These are phyloP conservation scores for Eristalis pertinax DNA, from an alignment of 2,888 invertebrate genomes.

Conservation along the genomic window DNA sequence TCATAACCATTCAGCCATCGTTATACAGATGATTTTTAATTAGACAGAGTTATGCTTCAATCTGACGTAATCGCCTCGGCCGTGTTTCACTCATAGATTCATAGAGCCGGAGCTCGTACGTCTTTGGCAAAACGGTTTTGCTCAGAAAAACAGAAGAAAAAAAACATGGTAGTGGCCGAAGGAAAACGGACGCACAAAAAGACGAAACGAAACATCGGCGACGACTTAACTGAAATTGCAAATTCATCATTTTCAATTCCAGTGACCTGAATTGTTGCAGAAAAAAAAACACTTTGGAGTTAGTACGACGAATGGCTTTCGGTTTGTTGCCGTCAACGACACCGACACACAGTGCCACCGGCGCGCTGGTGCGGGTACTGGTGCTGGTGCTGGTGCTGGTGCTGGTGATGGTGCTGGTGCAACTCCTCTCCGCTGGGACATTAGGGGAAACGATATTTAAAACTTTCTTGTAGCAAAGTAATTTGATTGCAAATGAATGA, in stretches of 20 bases:
- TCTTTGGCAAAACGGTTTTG: not conserved
- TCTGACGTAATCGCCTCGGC: slow-evolving; percentile 39
- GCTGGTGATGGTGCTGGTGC: not conserved
- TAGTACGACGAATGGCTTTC: not conserved
- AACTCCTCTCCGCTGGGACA: not conserved
- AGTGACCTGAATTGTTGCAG: slow-evolving; percentile 62
- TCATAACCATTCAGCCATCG: slow-evolving; percentile 27
- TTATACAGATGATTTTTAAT: slow-evolving; percentile 54
- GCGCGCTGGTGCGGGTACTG: not conserved
- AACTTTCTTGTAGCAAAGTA: slow-evolving; percentile 46
- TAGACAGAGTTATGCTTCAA: slow-evolving; percentile 47
- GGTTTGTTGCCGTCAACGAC: not conserved
- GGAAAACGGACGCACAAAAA: slow-evolving; percentile 9
- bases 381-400: not conserved
- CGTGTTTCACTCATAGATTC: slow-evolving; percentile 16
- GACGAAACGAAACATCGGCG: slow-evolving; percentile 20
- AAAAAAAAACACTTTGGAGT: not conserved
- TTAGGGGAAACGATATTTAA: slow-evolving; percentile 52
- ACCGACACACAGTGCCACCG: not conserved
- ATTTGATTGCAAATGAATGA: slow-evolving; percentile 49
- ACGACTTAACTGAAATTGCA: slow-evolving; percentile 35
- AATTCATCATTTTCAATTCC: slow-evolving; percentile 58
- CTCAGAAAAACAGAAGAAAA: not conserved
- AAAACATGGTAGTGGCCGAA: not conserved
- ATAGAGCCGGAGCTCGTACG: not conserved